Evolutionary conservation across 1,140 invertebrate species (phyloP).

Genomic region (Calephelis nemesis): DNA sequence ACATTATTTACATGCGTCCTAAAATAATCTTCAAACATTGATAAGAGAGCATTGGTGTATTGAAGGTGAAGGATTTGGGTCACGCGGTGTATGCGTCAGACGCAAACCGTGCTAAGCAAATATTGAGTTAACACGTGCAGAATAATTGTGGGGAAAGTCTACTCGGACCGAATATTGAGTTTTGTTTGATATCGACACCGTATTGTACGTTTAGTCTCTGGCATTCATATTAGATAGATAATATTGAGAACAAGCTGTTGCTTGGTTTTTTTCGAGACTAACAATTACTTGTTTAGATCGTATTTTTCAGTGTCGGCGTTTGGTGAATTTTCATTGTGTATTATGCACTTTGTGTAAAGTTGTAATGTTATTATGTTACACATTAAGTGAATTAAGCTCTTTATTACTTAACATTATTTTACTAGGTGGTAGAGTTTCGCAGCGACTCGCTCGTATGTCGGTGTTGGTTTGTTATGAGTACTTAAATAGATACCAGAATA

Average conservation of each 20-base stretch:
- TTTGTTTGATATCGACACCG: slow-evolving; percentile 8
- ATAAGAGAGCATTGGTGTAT: slow-evolving; percentile 45
- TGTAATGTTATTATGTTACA: no score
- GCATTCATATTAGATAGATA: neutral
- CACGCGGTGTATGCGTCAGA: slow-evolving; percentile 41
- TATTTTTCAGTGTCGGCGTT: neutral
- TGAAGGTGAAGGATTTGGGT: slow-evolving; percentile 65
- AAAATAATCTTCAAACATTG: slow-evolving; percentile 26
- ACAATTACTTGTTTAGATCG: neutral
- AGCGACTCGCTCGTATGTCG: no score
- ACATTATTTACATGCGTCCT: neutral
- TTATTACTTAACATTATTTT: no score
- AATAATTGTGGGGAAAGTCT: slow-evolving; percentile 72
- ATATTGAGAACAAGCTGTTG: neutral
- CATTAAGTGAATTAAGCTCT: no score
- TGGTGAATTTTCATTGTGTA: no score
- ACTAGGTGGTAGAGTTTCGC: no score
- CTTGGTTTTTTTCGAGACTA: neutral
- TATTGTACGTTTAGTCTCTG: neutral
- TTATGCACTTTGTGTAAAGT: no score
- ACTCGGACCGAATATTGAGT: slow-evolving; percentile 34
- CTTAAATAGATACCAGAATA: no score
- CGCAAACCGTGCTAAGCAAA: slow-evolving; percentile 60
- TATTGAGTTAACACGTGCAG: slow-evolving; percentile 70
- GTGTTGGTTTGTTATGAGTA: no score